These are phyloP conservation scores for Caradrina kadenii DNA, from an alignment of 2,888 invertebrate species.

Conservation along the genomic window DNA sequence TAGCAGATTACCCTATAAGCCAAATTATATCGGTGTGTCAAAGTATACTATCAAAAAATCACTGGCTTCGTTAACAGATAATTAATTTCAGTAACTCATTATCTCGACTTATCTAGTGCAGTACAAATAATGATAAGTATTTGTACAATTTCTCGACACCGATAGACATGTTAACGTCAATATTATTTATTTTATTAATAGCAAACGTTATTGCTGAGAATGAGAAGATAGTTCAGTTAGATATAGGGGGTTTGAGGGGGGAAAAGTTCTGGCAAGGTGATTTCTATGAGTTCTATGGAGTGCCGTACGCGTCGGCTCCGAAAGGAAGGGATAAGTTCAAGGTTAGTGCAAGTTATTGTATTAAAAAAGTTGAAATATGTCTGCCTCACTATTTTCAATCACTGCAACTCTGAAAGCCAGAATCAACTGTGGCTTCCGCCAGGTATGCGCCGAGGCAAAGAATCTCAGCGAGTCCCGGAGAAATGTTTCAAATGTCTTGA, in stretches of 20 bases:
- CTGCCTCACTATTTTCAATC: too few species aligned
- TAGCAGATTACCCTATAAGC: not conserved
- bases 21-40: conserved; percentile 27
- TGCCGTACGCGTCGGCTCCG: conserved; percentile 83
- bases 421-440: too few species aligned
- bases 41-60: conserved; percentile 49
- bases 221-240: conserved; percentile 71
- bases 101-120: conserved; percentile 51
- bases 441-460: too few species aligned
- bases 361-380: not conserved
- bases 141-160: conserved; percentile 42
- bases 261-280: conserved; percentile 86
- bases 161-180: conserved; percentile 70
- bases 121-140: conserved; percentile 49
- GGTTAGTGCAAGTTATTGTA: conserved; percentile 66
- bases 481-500: too few species aligned
- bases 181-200: conserved; percentile 68
- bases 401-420: too few species aligned
- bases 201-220: conserved; percentile 64
- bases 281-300: conserved; percentile 82
- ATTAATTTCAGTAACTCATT: conserved; percentile 38
- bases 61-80: conserved; percentile 62
- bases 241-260: conserved; percentile 76
- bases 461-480: too few species aligned
- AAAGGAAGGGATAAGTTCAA: conserved; percentile 81